A percentile compares a stretch with the other conserved stretches of the same genome.
phyloP scores from a whole-genome alignment of 2,888 invertebrate species.

The Ceriagrion tenellum region DNA sequence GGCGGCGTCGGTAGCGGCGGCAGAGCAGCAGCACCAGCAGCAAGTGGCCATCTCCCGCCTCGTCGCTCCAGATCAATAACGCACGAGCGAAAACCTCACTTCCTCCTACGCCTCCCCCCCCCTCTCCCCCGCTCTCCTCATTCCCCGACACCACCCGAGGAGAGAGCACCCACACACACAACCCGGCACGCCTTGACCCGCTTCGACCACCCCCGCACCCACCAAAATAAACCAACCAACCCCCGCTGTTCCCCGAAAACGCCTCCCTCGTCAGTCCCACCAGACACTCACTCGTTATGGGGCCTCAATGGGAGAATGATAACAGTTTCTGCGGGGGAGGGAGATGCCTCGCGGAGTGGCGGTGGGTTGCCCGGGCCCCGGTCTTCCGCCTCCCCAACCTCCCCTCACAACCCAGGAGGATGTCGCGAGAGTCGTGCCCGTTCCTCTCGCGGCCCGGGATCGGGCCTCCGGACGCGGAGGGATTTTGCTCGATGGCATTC shows the following conservation, averaged over 20 bases:
- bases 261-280: not conserved
- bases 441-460: not conserved
- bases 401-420: not conserved
- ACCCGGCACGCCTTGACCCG: constrained; percentile 62
- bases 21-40: constrained; percentile 42
- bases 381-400: not conserved
- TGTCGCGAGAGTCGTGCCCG: not conserved
- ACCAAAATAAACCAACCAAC: constrained; percentile 39
- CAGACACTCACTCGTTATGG: constrained; percentile 2
- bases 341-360: constrained; percentile 2
- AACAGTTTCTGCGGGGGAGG: not conserved
- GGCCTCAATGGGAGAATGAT: constrained; percentile 14
- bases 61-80: constrained; percentile 66
- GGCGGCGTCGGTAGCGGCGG: not conserved
- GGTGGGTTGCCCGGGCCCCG: not conserved
- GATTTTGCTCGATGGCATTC: not conserved
- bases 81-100: constrained; percentile 65
- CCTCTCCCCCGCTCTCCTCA: not conserved
- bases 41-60: constrained; percentile 67
- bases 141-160: not conserved
- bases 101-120: constrained; percentile 42
- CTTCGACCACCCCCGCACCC: constrained; percentile 21
- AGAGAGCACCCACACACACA: constrained; percentile 11
- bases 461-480: not conserved
- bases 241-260: not conserved